Evolutionary conservation across 2,797 vertebrate species (phyloP).

Genomic region (Enteromius trimaculatus): DNA sequence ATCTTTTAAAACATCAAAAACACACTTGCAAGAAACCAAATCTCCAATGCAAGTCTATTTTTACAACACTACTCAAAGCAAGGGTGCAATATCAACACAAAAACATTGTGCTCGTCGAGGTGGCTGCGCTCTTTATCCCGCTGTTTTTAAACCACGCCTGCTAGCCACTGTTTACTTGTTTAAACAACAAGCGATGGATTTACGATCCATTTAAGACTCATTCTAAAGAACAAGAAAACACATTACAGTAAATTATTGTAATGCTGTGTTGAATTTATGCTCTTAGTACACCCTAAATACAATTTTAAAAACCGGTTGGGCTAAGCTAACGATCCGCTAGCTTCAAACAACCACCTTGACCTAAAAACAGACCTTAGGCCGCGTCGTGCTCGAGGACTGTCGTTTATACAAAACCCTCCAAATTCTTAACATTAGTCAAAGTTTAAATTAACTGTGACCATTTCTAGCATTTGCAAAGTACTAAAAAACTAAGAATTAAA

Average conservation of each 20-base stretch:
- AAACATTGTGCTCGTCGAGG: background rate
- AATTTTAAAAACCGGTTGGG: background rate
- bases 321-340: background rate
- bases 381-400: background rate
- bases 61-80: background rate
- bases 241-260: too few relatives aligned
- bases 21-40: background rate
- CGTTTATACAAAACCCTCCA: background rate
- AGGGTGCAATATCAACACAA: background rate
- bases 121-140: conserved; percentile 2
- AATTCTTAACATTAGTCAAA: background rate
- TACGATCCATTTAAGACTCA: too few relatives aligned
- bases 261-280: background rate
- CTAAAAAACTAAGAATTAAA: background rate
- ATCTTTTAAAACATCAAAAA: background rate
- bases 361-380: conserved; percentile 44
- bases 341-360: conserved; percentile 30
- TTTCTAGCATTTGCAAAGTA: background rate
- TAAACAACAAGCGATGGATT: background rate
- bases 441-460: rapidly evolving
- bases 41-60: background rate
- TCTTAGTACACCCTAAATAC: too few relatives aligned
- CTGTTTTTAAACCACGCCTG: conserved; percentile 43
- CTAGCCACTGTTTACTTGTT: background rate
- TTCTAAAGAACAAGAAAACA: background rate